phyloP scores from a whole-genome alignment of 2,888 invertebrate genomes.

The Erebia epiphron region DNA sequence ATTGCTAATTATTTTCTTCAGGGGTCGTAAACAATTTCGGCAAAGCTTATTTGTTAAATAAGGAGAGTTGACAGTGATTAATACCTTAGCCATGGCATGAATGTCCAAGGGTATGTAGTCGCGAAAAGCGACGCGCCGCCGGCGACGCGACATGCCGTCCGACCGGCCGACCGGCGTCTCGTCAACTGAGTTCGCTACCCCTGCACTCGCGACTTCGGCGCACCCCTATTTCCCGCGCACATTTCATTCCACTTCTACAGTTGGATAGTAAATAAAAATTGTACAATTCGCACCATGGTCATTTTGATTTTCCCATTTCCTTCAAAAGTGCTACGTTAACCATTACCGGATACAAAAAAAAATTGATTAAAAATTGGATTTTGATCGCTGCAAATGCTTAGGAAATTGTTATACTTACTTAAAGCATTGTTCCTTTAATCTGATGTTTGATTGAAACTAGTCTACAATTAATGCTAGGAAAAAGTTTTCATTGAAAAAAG shows the following conservation, averaged over 20 bases:
- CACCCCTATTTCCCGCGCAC: constrained; percentile 40
- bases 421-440: not conserved
- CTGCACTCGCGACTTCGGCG: constrained; percentile 36
- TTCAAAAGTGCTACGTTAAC: constrained; percentile 13
- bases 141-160: constrained; percentile 72
- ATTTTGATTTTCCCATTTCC: constrained; percentile 17
- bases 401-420: constrained; percentile 15
- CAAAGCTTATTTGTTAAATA: constrained; percentile 2
- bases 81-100: constrained; percentile 78
- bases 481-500: not conserved
- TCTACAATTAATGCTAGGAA: not conserved
- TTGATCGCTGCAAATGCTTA: not conserved
- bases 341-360: constrained; percentile 14
- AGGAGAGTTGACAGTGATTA: constrained; percentile 12
- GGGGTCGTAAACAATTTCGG: constrained; percentile 3
- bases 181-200: constrained; percentile 57
- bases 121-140: constrained; percentile 75
- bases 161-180: constrained; percentile 61
- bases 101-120: constrained; percentile 78
- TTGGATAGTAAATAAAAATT: constrained; percentile 26
- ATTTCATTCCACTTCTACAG: constrained; percentile 36
- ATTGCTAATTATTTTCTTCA: constrained; percentile 17
- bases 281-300: constrained; percentile 8
- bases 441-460: not conserved
- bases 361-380: constrained; percentile 17